phyloP scores from a whole-genome alignment of 2,797 vertebrate species.

The Anas flavirostris region DNA sequence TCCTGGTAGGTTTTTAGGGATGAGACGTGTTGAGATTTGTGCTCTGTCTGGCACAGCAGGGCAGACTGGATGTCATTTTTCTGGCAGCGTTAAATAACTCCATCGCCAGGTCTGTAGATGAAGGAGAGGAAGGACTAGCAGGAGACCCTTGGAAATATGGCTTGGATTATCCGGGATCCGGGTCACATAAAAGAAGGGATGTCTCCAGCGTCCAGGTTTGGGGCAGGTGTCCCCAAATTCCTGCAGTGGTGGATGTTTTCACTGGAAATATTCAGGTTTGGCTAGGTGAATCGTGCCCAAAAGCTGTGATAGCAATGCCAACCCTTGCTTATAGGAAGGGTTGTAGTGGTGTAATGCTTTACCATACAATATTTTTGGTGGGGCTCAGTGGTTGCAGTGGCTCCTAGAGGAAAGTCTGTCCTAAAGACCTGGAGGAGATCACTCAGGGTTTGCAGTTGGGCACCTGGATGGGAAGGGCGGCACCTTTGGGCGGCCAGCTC shows the following conservation, averaged over 20 bases:
- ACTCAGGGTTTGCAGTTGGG: neutral
- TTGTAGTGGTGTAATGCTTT: neutral
- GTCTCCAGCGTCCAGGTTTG: neutral
- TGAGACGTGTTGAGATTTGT: neutral
- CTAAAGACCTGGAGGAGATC: neutral
- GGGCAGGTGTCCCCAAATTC: neutral
- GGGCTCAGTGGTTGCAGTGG: neutral
- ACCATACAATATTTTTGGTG: neutral
- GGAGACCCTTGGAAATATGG: neutral
- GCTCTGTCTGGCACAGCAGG: slow-evolving; percentile 15
- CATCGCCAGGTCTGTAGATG: neutral
- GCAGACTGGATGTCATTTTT: slow-evolving; percentile 40
- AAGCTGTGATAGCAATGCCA: neutral
- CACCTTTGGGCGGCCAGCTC: neutral
- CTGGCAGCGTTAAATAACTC: neutral
- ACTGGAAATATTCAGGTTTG: neutral
- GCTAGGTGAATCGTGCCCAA: neutral
- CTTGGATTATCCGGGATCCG: neutral
- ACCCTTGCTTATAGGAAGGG: rapidly evolving
- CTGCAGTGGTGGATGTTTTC: neutral
- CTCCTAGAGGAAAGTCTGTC: neutral
- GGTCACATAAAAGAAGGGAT: neutral
- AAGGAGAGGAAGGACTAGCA: neutral
- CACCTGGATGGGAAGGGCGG: neutral
- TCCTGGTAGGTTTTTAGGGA: neutral